Conservation (phyloP, 2,888 invertebrate genomes). For the Plagodis dolabraria region DNA sequence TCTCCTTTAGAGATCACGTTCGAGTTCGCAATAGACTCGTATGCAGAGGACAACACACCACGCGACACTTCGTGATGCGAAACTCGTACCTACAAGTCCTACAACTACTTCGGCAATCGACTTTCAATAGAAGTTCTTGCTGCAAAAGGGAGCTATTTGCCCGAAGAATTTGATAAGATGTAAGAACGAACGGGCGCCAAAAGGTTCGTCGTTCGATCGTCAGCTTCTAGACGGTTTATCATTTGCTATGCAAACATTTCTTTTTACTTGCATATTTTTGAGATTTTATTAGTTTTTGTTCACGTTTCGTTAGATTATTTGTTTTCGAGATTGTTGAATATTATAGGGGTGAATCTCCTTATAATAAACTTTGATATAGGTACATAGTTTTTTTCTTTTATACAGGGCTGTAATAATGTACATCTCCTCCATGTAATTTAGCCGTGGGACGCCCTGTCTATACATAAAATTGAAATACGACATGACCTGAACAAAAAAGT, state of each 20-base stretch:
- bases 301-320: no score
- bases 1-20: slow-evolving; percentile 49
- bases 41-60: slow-evolving; percentile 57
- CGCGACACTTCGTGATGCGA: slow-evolving; percentile 50
- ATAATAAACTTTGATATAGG: no score
- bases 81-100: slow-evolving; percentile 56
- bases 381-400: no score
- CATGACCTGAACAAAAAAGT: no score
- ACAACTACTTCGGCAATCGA: slow-evolving; percentile 76
- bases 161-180: not conserved
- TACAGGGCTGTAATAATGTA: no score
- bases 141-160: slow-evolving; percentile 13
- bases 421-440: no score
- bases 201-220: not conserved
- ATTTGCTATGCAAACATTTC: not conserved
- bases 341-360: no score
- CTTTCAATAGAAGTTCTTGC: slow-evolving; percentile 69
- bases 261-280: not conserved
- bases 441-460: no score
- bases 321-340: no score
- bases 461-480: no score
- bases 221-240: not conserved
- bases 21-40: slow-evolving; percentile 46
- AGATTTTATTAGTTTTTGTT: no score
- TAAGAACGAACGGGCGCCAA: not conserved